phyloP scores from a whole-genome alignment of 2,797 vertebrate species.

The Sebastolobus altivelis region DNA sequence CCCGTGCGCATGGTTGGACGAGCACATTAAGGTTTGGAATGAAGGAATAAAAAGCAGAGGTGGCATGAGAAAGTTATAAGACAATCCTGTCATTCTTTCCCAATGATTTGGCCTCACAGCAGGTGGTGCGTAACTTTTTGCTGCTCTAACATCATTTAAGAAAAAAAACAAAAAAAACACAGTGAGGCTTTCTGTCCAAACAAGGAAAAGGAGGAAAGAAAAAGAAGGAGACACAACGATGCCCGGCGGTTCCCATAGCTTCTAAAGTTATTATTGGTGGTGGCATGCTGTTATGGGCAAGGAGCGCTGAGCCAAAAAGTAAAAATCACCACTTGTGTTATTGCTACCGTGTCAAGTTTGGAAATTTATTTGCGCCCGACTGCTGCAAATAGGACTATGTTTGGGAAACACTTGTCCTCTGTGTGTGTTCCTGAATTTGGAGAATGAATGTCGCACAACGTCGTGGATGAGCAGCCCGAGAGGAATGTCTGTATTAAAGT shows the following conservation, averaged over 20 bases:
- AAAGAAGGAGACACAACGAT: constrained; percentile 27
- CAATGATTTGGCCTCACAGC: constrained; percentile 45
- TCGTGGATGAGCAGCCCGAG: constrained; percentile 42
- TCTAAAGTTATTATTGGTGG: constrained; percentile 11
- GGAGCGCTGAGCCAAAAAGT: constrained; percentile 14
- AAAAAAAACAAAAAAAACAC: neutral
- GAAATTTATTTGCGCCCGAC: constrained; percentile 24
- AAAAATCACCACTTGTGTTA: constrained; percentile 22
- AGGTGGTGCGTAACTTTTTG: constrained; percentile 55
- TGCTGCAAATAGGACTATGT: constrained; percentile 26
- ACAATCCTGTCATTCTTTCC: constrained; percentile 69
- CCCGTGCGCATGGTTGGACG: constrained; percentile 52
- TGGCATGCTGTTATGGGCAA: neutral
- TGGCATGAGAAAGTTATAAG: constrained; percentile 57
- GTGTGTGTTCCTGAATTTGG: constrained; percentile 38
- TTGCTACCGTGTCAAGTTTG: constrained; percentile 32
- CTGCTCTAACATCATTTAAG: constrained; percentile 49
- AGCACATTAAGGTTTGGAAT: constrained; percentile 66
- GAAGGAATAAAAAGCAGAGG: constrained; percentile 62
- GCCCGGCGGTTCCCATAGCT: neutral
- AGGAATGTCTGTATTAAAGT: constrained; percentile 62
- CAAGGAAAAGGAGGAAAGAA: constrained; percentile 56
- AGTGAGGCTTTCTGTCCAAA: constrained; percentile 71
- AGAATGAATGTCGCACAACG: constrained; percentile 36
- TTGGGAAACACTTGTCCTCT: constrained; percentile 27